A percentile compares a stretch with the other conserved stretches of the same genome.
These are phyloP conservation scores for Cheilosia variabilis DNA, from an alignment of 2,888 invertebrate species.

Conservation along the genomic window DNA sequence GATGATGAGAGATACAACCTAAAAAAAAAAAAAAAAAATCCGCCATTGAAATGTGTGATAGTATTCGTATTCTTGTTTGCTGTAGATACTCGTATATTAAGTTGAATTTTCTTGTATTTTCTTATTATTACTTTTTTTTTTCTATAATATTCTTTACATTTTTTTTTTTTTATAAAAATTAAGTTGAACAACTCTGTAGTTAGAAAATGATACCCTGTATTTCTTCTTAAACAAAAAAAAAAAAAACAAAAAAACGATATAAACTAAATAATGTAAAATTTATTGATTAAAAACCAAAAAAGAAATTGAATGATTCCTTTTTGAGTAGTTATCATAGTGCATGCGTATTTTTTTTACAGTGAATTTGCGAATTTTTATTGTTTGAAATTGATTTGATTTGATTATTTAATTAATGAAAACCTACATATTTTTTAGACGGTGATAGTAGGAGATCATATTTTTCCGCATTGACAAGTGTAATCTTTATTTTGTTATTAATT, in stretches of 20 bases:
- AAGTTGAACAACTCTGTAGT: slow-evolving; percentile 67
- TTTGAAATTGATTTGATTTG: slow-evolving; percentile 15
- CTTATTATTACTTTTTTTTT: slow-evolving; percentile 48
- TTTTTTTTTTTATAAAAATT: slow-evolving; percentile 49
- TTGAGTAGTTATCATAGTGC: slow-evolving; percentile 70
- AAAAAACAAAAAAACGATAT: slow-evolving; percentile 25
- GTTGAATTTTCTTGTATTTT: slow-evolving; percentile 69
- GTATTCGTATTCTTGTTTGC: slow-evolving; percentile 65
- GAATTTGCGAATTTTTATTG: slow-evolving; percentile 15
- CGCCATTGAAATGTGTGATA: slow-evolving; percentile 57
- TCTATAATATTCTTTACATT: slow-evolving; percentile 34
- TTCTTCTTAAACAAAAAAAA: slow-evolving; percentile 51
- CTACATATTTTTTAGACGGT: slow-evolving; percentile 13
- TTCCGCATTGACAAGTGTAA: too few species aligned
- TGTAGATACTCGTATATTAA: slow-evolving; percentile 70
- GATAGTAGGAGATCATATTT: slow-evolving; percentile 11
- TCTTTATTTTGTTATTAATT: too few species aligned
- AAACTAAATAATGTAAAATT: slow-evolving; percentile 42
- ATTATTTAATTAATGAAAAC: neutral
- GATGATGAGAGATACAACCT: slow-evolving; percentile 53
- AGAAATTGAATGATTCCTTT: slow-evolving; percentile 67
- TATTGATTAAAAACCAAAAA: slow-evolving; percentile 56
- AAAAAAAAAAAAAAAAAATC: slow-evolving; percentile 17
- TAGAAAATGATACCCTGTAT: slow-evolving; percentile 71
- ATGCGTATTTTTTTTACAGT: slow-evolving; percentile 74